Base-by-base conservation (phyloP, 2,797 vertebrate species). In the Austrolebias charrua region DNA sequence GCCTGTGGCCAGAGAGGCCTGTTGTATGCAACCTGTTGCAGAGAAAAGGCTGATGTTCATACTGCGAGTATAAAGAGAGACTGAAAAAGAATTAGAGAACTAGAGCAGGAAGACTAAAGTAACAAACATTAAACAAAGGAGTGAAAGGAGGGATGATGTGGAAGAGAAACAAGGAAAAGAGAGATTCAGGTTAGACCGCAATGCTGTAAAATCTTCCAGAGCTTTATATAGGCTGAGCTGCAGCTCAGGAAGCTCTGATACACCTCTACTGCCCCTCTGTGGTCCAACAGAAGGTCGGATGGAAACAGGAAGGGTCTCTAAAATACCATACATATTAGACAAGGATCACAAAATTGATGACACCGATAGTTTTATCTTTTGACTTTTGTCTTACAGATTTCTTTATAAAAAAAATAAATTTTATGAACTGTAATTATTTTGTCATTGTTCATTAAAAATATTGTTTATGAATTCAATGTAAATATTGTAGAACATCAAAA, bases 141-240 rank as follows among this genome's bases (percentile, higher is more conserved):
- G 42, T 56, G 12, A 29, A 5, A 11, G 18, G 7, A 44, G 10
- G 49, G 31, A 44, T 18, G 13, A 62, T 19, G 45, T 7, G 18
- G 8, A 55, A 45, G 6, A 16, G n/a, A 33, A 53, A n/a, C 18
- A 62, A 19, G 28, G 9, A 5, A 49, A 60, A 18, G 38, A 14
- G 52, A 43, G 24, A 60, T 61, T 40, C 45, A 53, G 61, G 33
- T 58, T 33, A 49, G 64, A 83, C 80, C 83, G 83, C 80, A 83
- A 73, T 85, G 83, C 80, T 76, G 74, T 73, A 85, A 57, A 76
- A 68, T 73, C 48, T 57, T 63, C 63, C 16, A 31, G 33, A 44
- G 46, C 64, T 76, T 69, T 44, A 19, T n/a, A n/a, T n/a, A 20
- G 48, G 33, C 48, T 18, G n/a, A n/a, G n/a, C n/a, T n/a, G n/a